phyloP scores from a whole-genome alignment of 2,888 invertebrate species.

The Orchesella flavescens region DNA sequence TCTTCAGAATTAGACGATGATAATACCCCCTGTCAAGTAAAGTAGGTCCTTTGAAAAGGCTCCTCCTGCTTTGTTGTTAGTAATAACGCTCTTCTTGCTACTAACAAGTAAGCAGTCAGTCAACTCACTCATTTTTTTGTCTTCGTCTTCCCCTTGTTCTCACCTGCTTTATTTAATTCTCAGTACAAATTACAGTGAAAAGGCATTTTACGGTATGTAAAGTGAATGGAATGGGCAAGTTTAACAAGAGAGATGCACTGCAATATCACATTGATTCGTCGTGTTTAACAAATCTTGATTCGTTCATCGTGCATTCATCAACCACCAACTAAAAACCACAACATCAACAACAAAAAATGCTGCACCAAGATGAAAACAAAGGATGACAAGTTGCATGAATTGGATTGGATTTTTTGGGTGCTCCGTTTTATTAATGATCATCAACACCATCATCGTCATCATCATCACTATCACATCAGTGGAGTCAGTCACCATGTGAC shows the following conservation, averaged over 20 bases:
- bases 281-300: neutral
- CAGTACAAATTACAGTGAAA: slow-evolving; percentile 25
- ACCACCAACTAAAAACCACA: neutral
- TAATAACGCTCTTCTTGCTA: neutral
- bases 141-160: neutral
- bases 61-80: slow-evolving; percentile 31
- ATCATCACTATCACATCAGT: too few species aligned
- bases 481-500: too few species aligned
- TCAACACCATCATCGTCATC: neutral
- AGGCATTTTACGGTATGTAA: slow-evolving; percentile 12
- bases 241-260: neutral
- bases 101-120: slow-evolving; percentile 14
- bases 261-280: neutral
- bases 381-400: slow-evolving; percentile 14
- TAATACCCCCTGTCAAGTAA: slow-evolving; percentile 58
- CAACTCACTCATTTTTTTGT: slow-evolving; percentile 1
- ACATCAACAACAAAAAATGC: neutral
- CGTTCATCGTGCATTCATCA: slow-evolving; percentile 8
- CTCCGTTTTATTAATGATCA: slow-evolving; percentile 21
- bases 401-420: slow-evolving; percentile 12
- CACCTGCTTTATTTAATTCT: neutral
- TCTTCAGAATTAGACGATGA: slow-evolving; percentile 32
- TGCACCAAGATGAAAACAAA: neutral
- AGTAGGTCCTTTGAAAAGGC: slow-evolving; percentile 51
- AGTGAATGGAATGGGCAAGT: neutral